Conservation (phyloP, 2,113 vertebrate genomes). For the Boleophthalmus pectinirostris region DNA sequence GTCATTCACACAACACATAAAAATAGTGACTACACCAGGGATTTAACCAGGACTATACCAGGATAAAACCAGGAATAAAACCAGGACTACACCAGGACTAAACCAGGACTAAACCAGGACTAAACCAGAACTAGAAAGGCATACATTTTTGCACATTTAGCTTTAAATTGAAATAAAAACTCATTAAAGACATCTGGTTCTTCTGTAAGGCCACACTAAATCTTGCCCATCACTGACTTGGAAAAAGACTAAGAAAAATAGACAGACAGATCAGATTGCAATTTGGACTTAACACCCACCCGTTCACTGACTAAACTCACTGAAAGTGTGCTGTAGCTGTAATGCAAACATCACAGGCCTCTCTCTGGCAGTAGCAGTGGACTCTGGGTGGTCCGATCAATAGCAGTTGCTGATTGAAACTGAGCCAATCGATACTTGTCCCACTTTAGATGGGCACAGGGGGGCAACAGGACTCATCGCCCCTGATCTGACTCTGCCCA, state of each 20-base stretch:
- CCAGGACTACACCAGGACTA: too few species aligned
- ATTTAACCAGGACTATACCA: too few species aligned
- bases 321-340: not conserved
- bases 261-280: too few species aligned
- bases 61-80: too few species aligned
- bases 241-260: too few species aligned
- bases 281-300: too few species aligned
- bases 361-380: not conserved
- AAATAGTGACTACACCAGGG: too few species aligned
- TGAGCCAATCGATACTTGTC: slow-evolving; percentile 54
- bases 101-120: too few species aligned
- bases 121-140: too few species aligned
- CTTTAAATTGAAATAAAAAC: too few species aligned
- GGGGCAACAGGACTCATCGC: slow-evolving; percentile 40
- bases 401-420: slow-evolving; percentile 56
- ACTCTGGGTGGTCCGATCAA: slow-evolving; percentile 35
- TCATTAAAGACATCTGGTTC: not conserved
- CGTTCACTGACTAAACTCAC: not conserved
- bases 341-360: slow-evolving; percentile 12
- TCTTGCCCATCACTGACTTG: not conserved
- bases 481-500: slow-evolving; percentile 8
- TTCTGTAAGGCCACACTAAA: not conserved
- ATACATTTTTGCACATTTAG: too few species aligned
- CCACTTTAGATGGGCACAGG: slow-evolving; percentile 41
- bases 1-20: too few species aligned